These are phyloP conservation scores for Dinoponera quadriceps DNA, from an alignment of 1,140 invertebrate species.

Conservation along the genomic window DNA sequence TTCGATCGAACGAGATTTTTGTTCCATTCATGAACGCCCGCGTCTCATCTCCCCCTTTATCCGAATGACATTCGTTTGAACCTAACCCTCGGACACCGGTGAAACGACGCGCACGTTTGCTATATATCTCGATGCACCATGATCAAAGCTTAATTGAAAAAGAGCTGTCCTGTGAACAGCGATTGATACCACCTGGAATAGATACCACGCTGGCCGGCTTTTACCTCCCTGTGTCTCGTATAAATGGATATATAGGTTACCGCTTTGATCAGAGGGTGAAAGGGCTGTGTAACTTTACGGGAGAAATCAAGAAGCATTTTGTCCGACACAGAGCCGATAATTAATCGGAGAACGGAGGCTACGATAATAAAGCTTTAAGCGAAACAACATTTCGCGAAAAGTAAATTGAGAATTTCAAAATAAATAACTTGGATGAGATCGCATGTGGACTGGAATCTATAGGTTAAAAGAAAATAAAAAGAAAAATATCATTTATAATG, in stretches of 20 bases:
- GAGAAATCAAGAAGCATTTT: constrained; percentile 48
- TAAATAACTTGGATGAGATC: not conserved
- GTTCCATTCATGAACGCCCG: constrained; percentile 20
- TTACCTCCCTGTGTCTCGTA: constrained; percentile 38
- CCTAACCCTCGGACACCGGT: constrained; percentile 39
- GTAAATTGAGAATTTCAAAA: not conserved
- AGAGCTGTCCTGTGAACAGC: constrained; percentile 68
- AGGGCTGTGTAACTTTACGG: constrained; percentile 10
- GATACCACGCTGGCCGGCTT: constrained; percentile 58
- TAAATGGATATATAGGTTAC: constrained; percentile 48
- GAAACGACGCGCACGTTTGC: constrained; percentile 64
- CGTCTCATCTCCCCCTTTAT: constrained; percentile 36
- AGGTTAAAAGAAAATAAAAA: no score
- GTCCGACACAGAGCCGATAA: constrained; percentile 7
- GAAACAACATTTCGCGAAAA: not conserved
- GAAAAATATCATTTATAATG: no score
- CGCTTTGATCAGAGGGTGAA: constrained; percentile 51
- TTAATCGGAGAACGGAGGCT: not conserved
- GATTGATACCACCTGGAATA: constrained; percentile 71
- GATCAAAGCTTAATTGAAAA: constrained; percentile 82
- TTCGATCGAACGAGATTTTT: constrained; percentile 60
- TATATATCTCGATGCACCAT: constrained; percentile 66
- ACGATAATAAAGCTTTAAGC: not conserved
- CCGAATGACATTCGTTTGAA: constrained; percentile 61
- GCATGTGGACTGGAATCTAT: no score